Evolutionary conservation across 2,888 invertebrate genomes (phyloP).

Genomic region (Cryptophagus acutangulus): DNA sequence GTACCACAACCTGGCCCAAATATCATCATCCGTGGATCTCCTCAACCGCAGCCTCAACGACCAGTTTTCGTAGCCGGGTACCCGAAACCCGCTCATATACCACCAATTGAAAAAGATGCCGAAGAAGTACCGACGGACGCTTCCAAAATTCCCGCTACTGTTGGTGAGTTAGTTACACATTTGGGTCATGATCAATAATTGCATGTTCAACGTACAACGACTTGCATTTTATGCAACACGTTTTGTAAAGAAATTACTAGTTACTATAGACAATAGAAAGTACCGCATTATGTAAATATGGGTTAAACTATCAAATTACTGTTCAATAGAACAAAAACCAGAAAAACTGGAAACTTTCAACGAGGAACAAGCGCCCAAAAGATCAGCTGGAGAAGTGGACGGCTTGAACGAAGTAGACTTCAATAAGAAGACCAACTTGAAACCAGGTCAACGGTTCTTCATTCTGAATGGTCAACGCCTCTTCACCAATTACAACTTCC

Average conservation of each 20-base stretch:
- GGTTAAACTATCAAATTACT: conserved; percentile 3
- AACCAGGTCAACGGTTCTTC: conserved; percentile 54
- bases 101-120: conserved; percentile 45
- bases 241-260: conserved; percentile 4
- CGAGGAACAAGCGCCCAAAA: conserved; percentile 31
- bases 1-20: conserved; percentile 30
- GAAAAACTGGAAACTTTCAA: conserved; percentile 44
- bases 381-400: conserved; percentile 29
- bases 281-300: conserved; percentile 3
- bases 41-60: conserved; percentile 29
- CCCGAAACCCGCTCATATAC: conserved; percentile 41
- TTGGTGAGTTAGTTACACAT: conserved; percentile 7
- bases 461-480: conserved; percentile 54
- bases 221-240: conserved; percentile 17
- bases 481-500: conserved; percentile 35
- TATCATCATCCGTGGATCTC: conserved; percentile 27
- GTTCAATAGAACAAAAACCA: conserved; percentile 32
- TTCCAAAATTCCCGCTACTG: conserved; percentile 34
- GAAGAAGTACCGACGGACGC: conserved; percentile 44
- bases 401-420: conserved; percentile 31
- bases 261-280: conserved; percentile 7
- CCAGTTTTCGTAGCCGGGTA: conserved; percentile 38
- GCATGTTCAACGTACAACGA: conserved; percentile 19
- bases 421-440: conserved; percentile 28
- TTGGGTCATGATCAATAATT: conserved; percentile 20